A percentile compares a stretch with the other conserved stretches of the same genome.
phyloP scores from a whole-genome alignment of 1,140 invertebrate genomes.

The Hyles vespertilio region DNA sequence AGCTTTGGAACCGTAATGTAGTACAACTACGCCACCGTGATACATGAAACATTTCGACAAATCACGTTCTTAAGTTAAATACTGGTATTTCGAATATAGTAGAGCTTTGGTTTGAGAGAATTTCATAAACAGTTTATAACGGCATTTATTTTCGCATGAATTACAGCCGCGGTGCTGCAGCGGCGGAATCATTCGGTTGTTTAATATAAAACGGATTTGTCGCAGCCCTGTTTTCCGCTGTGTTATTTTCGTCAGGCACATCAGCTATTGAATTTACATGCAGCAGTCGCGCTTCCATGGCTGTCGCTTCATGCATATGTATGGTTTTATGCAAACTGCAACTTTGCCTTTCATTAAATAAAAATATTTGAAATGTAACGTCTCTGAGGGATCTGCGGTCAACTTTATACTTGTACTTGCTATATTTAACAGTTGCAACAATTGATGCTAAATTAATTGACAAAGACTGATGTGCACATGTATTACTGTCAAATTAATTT shows the following conservation, averaged over 20 bases:
- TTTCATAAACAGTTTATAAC: constrained; percentile 15
- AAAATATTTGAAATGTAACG: constrained; percentile 31
- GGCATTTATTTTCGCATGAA: constrained; percentile 1
- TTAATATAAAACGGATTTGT: constrained; percentile 43
- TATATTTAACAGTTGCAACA: no score
- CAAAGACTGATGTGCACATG: no score
- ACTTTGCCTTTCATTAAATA: constrained; percentile 49
- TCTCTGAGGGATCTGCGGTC: not conserved
- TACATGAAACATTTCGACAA: no score
- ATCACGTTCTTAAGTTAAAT: no score
- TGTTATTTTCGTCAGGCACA: constrained; percentile 42
- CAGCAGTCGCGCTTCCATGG: constrained; percentile 33
- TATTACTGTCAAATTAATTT: no score
- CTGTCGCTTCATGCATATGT: constrained; percentile 51
- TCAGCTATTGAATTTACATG: constrained; percentile 51
- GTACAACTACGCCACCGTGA: no score
- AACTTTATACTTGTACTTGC: no score
- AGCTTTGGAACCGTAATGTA: no score
- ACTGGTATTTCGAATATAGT: not conserved
- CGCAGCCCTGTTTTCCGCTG: constrained; percentile 30
- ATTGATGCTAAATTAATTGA: no score
- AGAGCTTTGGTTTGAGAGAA: constrained; percentile 8
- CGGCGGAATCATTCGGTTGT: constrained; percentile 12
- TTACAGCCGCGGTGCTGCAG: constrained; percentile 3
- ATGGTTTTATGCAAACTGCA: constrained; percentile 55